Conservation (phyloP, 2,888 invertebrate species). For the Tenthredo livida region DNA sequence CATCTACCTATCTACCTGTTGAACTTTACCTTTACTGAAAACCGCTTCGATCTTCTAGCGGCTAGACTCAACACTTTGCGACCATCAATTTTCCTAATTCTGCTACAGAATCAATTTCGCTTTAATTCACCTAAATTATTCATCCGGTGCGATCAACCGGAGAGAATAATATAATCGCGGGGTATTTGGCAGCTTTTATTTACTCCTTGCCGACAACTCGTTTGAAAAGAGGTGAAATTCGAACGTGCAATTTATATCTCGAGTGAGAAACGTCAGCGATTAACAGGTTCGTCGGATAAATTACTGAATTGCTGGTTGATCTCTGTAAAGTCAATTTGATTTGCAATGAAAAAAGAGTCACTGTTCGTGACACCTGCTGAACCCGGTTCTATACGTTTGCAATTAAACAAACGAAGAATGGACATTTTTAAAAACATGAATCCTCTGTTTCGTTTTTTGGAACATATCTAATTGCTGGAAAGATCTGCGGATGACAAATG, state of each 20-base stretch:
- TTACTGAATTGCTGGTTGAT: not conserved
- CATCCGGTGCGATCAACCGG: not conserved
- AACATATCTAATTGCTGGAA: not conserved
- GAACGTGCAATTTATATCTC: not conserved
- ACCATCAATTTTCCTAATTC: not conserved
- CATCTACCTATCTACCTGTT: constrained; percentile 48
- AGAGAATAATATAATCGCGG: not conserved
- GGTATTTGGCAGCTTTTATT: not conserved
- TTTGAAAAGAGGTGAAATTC: not conserved
- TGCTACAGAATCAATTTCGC: not conserved
- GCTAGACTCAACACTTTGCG: not conserved
- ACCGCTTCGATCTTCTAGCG: not conserved
- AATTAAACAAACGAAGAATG: not conserved
- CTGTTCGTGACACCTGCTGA: not conserved
- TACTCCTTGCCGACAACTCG: not conserved
- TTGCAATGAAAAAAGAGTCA: not conserved
- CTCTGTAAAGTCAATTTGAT: not conserved
- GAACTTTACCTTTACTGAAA: constrained; percentile 28
- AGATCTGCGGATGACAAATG: not conserved
- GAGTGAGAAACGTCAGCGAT: not conserved
- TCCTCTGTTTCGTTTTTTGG: not conserved
- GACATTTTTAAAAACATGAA: not conserved
- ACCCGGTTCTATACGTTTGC: not conserved
- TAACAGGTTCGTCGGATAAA: not conserved
- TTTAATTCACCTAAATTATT: not conserved